Evolutionary conservation across 2,113 vertebrate genomes (phyloP), one percentile per base, ranked within the genome.

Genomic region (Lepidothrix coronata): DNA sequence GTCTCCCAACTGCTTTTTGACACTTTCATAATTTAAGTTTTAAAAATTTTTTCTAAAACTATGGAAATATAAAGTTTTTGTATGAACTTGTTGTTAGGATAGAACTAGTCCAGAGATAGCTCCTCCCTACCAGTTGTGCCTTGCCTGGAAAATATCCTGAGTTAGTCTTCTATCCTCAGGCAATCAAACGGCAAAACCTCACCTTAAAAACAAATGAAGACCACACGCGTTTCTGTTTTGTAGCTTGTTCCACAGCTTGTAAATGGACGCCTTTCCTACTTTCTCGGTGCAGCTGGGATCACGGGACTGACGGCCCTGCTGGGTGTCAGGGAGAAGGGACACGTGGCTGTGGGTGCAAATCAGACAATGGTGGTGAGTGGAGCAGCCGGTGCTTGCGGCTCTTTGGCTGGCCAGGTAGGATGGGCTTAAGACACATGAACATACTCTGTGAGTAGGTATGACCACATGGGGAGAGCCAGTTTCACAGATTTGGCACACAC

Each of bases 301-400:
- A 98, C 99, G 8, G 99, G 99, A 5, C 98, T 99, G 93, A 99
- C 99, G 0, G 98, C 99, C 17, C 96, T 99, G 63, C 33, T 99
- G 49, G 99, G 99, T 4, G 61, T 99, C 66, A 98, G 98, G 93
- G 99, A 99, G 95, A 99, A 99, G 51, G 99, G 99, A 93, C 98
- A 99, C 1, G 91, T 99, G 97, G 97, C 89, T n/a, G 93, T 58
- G 20, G 98, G 98, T 52, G 97, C 98, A 37, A 98, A 98, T 76
- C 99, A 99, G 96, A 99, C 99, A 6, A 98, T 99, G 99, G 99
- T 99, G 92, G 97, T 99, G 91, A 99, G 99, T 14, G 99, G 99
- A 4, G 99, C 99, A 12, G 99, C 99, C 4, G 99, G 99, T 14
- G 99, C 99, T 57, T 99, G 99, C 39, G 99, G 99, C 63, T 99